A percentile compares a stretch with the other conserved stretches of the same genome.
phyloP scores from a whole-genome alignment of 2,888 invertebrate genomes.

The Aquatica leii region DNA sequence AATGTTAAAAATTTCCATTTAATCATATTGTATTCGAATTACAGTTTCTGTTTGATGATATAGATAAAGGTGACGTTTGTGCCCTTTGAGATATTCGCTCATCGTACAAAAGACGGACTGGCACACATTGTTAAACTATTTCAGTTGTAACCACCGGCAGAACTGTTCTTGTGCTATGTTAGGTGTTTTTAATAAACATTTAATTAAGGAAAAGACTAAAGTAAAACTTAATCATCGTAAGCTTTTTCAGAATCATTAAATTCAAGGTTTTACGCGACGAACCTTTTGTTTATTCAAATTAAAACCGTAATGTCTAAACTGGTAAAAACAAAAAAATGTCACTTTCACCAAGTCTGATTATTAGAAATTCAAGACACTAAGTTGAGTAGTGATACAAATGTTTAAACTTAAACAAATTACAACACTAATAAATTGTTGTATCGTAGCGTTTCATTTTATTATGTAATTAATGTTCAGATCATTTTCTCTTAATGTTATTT shows the following conservation, averaged over 20 bases:
- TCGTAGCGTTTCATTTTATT: conserved; percentile 1
- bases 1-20: too few species aligned
- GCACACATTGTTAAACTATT: conserved; percentile 46
- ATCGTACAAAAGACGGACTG: conserved; percentile 42
- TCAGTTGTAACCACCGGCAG: too few species aligned
- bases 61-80: conserved; percentile 17
- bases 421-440: neutral
- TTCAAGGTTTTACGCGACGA: neutral
- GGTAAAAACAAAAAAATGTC: too few species aligned
- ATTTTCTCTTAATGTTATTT: neutral
- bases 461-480: conserved; percentile 3
- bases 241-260: too few species aligned
- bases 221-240: neutral
- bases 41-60: conserved; percentile 1
- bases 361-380: conserved; percentile 6
- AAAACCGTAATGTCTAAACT: neutral
- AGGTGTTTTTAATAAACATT: too few species aligned
- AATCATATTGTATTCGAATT: too few species aligned
- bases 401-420: neutral
- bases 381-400: neutral
- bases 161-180: conserved; percentile 33
- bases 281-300: conserved; percentile 1
- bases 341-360: conserved; percentile 8
- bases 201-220: neutral
- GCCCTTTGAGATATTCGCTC: conserved; percentile 29